Evolutionary conservation across 2,113 vertebrate genomes (phyloP).

Genomic region (Mobula birostris): DNA sequence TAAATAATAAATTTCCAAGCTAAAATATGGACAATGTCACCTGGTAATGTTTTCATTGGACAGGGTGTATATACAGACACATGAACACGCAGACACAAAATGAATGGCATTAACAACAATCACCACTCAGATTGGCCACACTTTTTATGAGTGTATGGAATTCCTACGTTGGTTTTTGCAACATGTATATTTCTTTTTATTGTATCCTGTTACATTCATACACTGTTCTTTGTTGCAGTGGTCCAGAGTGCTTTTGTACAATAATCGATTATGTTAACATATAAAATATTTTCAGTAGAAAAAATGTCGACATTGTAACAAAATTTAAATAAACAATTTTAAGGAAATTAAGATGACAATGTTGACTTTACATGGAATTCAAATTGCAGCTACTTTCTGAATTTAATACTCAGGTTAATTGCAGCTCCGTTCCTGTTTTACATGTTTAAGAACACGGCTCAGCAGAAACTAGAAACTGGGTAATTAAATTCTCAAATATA

Average conservation of each 20-base stretch:
- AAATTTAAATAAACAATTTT: slow-evolving; percentile 37
- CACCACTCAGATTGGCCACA: not conserved
- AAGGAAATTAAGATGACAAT: slow-evolving; percentile 35
- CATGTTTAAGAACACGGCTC: slow-evolving; percentile 2
- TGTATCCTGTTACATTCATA: slow-evolving; percentile 37
- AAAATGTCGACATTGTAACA: slow-evolving; percentile 37
- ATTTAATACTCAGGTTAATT: slow-evolving; percentile 22
- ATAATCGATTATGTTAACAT: slow-evolving; percentile 38
- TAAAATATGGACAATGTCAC: not conserved
- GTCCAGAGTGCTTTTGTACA: slow-evolving; percentile 37
- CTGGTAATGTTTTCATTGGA: not conserved
- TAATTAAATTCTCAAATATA: slow-evolving; percentile 34
- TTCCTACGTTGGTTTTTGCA: slow-evolving; percentile 15
- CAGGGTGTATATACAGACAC: not conserved
- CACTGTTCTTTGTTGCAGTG: slow-evolving; percentile 37
- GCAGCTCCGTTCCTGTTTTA: slow-evolving; percentile 25
- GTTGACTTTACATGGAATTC: slow-evolving; percentile 34
- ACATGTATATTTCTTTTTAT: slow-evolving; percentile 38
- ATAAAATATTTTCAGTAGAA: slow-evolving; percentile 38
- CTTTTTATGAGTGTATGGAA: not conserved
- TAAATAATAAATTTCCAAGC: not conserved
- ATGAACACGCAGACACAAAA: not conserved
- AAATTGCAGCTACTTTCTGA: slow-evolving; percentile 34
- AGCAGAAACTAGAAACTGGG: slow-evolving; percentile 27
- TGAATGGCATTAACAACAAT: not conserved